Conservation (phyloP, 2,797 vertebrate genomes). For the Mormyrus hasselquistii region DNA sequence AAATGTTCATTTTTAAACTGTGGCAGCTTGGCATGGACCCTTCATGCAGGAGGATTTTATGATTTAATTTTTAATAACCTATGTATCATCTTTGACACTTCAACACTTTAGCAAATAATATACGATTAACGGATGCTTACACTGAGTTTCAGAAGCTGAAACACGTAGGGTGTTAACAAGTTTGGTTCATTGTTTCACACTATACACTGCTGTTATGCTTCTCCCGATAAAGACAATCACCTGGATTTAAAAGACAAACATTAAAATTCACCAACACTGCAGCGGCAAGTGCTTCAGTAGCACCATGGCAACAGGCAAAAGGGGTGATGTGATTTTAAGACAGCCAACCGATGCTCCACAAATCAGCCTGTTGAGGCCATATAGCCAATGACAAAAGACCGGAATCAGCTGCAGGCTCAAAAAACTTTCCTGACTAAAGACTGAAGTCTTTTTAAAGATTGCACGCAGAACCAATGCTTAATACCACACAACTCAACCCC, state of each 20-base stretch:
- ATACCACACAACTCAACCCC: not conserved
- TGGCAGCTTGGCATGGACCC: not conserved
- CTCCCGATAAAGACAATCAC: conserved; percentile 14
- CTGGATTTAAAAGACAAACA: conserved; percentile 25
- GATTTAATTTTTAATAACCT: not conserved
- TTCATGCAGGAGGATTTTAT: not conserved
- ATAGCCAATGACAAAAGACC: not conserved
- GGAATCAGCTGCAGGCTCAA: not conserved
- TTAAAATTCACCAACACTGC: conserved; percentile 30
- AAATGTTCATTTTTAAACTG: not conserved
- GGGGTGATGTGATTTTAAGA: conserved; percentile 33
- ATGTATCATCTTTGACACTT: not conserved
- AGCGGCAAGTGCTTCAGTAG: conserved; percentile 24
- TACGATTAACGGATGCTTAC: not conserved
- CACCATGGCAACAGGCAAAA: conserved; percentile 37
- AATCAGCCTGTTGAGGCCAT: conserved; percentile 25
- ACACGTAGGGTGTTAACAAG: not conserved
- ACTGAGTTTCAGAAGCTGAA: not conserved
- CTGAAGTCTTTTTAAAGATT: not conserved
- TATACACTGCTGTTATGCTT: not conserved
- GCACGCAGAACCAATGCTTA: not conserved
- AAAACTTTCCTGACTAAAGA: not conserved
- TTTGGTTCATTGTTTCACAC: not conserved
- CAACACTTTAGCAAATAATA: not conserved
- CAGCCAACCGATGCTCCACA: conserved; percentile 21